These are phyloP conservation scores for Polietes domitor DNA, from an alignment of 2,888 invertebrate species.

Conservation along the genomic window DNA sequence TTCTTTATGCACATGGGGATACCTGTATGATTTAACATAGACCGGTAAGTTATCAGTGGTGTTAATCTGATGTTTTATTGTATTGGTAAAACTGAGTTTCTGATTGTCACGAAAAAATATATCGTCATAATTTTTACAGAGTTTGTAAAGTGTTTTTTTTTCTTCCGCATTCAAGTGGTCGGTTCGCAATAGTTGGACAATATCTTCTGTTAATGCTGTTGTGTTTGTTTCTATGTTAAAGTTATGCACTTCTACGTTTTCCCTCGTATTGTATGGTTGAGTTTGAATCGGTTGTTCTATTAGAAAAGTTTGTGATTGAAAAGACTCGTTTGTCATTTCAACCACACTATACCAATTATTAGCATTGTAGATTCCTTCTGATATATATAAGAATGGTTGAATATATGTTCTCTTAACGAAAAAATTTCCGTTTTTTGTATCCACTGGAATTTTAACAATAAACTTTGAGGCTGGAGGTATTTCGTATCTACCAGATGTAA, in stretches of 20 bases:
- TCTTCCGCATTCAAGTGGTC: neutral
- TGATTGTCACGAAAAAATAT: neutral
- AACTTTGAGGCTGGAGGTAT: neutral
- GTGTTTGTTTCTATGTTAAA: constrained; percentile 33
- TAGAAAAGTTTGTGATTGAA: constrained; percentile 43
- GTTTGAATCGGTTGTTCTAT: constrained; percentile 61
- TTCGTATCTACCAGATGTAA: neutral
- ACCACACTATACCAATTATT: constrained; percentile 46
- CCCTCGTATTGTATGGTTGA: constrained; percentile 33
- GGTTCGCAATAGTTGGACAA: neutral
- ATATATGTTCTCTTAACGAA: neutral
- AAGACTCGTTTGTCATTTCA: constrained; percentile 46
- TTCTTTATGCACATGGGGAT: constrained; percentile 69
- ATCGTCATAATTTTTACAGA: neutral
- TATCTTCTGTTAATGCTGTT: neutral
- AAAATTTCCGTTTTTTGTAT: neutral
- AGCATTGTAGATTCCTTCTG: neutral
- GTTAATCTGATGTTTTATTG: neutral
- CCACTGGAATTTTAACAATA: neutral
- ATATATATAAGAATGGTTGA: neutral
- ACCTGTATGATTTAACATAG: neutral
- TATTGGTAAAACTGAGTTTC: neutral
- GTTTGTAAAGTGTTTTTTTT: neutral
- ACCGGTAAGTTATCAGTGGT: neutral
- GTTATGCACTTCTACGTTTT: constrained; percentile 54